Percentiles rank a stretch among this genome's conserved stretches.
These are phyloP conservation scores for Syndactyla subalaris DNA, from an alignment of 2,797 vertebrate species.

Conservation along the genomic window DNA sequence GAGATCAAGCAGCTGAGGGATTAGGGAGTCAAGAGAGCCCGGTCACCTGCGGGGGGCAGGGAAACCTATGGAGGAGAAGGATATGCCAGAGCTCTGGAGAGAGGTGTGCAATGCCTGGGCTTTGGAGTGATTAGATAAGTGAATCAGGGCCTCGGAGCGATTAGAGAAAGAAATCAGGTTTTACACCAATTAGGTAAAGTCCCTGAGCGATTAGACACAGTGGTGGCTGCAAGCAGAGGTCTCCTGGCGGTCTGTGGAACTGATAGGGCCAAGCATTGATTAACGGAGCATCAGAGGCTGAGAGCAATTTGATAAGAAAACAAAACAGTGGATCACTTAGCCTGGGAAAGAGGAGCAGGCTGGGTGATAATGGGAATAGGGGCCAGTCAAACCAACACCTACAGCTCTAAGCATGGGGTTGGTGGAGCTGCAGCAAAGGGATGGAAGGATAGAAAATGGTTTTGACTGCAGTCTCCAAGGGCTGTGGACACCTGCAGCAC, in stretches of 20 bases:
- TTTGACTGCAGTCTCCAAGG: neutral
- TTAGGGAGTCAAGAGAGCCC: slow-evolving; percentile 25
- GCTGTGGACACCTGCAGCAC: neutral
- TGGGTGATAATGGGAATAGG: neutral
- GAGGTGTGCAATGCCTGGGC: slow-evolving; percentile 32
- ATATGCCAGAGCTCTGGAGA: neutral
- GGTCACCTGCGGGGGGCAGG: neutral
- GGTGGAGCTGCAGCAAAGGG: neutral
- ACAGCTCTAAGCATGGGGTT: neutral
- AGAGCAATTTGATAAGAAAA: slow-evolving; percentile 41
- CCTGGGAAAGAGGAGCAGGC: neutral
- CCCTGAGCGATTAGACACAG: neutral
- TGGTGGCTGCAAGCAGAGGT: neutral
- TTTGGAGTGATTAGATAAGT: slow-evolving; percentile 35
- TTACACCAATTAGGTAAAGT: slow-evolving; percentile 58
- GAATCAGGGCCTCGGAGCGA: slow-evolving; percentile 3
- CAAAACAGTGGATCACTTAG: slow-evolving; percentile 43
- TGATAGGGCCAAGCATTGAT: neutral
- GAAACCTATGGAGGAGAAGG: neutral
- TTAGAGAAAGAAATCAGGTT: slow-evolving; percentile 55
- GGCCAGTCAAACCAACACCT: neutral
- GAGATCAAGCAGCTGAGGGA: neutral
- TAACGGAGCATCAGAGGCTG: slow-evolving; percentile 7
- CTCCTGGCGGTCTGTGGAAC: neutral
- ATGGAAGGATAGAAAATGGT: neutral